Base-by-base conservation (phyloP, 2,888 invertebrate genomes). In the Coelogynopora nodosa region DNA sequence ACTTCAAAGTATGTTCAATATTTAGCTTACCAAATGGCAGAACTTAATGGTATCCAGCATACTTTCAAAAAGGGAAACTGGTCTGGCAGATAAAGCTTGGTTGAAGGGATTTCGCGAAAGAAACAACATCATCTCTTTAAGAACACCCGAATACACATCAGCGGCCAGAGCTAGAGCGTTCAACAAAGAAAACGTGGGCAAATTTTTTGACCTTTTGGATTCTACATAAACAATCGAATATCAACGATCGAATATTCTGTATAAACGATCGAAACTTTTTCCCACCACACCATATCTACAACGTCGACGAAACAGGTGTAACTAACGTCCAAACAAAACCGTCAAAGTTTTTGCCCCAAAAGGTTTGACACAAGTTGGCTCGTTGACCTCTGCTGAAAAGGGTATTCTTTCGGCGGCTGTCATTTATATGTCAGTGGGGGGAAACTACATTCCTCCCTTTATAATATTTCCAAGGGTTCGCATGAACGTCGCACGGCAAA, bases 391-490 rank as follows among this genome's bases (percentile, higher is more conserved):
- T 87, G 88, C 49, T 83, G 88, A 89, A 74, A 27, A 87, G 31
- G 88, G 89, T 0, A 82, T 67, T 67, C 26, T 67, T 10, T 88
- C 88, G 18, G 88, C 89, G 5, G 86, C 89, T 18, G 29, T 88
- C 0, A 88, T 89, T 85, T 86, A 88, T 13, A 86, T 88, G 84
- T 89, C 85, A 83, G 89, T 88, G 0, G 85, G 88, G 10, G 89
- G 89, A 28, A 86, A 26, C n/a, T 88, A 84, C 67, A 23, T 89
- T 26, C 89, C 89, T n/a, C 89, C 89, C 0, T 87, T 89, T 88
- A 82, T 88, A 10, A 88, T 90, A 30, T 90, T 91, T 88, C 90
- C 90, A 26, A 87, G 90, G 87, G 88, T 89, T 85, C 85, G 90
- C 31, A 90, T 90, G 90, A 89, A 89, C 23, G 87, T 88, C 1